Evolutionary conservation across 2,888 invertebrate genomes (phyloP), one percentile per base, ranked within the genome.

Genomic region (Oscheius myriophilus): DNA sequence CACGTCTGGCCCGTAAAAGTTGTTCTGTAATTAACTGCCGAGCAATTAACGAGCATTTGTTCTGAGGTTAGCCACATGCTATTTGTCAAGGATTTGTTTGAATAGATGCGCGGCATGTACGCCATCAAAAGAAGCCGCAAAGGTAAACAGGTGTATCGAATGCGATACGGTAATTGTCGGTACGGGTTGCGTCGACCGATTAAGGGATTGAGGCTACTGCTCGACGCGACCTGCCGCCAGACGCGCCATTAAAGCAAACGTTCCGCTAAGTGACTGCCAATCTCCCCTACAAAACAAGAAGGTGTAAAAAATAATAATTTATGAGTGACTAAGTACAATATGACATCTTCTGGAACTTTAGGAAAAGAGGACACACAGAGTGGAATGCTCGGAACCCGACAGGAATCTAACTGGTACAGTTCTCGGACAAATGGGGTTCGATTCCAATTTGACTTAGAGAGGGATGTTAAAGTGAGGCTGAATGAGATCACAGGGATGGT

Each of bases 141-240:
- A 55, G 55, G 65, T 65, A 65, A 65, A 65, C 65, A 65, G 65
- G 65, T 65, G 65, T 65, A 65, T 23, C 42, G 53, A 63, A 63
- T 53, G 21, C 63, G 63, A 63, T 63, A 63, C 63, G 52, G 63
- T 63, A 63, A 63, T 63, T 63, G 63, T 63, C 63, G 46, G 23
- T 16, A 61, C 6, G 61, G 33, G 61, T 61, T 61, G 61, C 61
- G 61, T 49, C 49, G n/a, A n/a, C 61, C 61, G 61, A 61, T 61
- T 61, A 61, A 39, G 12, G 61, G 61, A 61, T 61, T 39, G 43
- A 18, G 21, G 57, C 41, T 41, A n/a, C 21, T 43, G 11, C 43
- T 57, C 43, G 14, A 39, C 43, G 42, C 25, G 41, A 26, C 43
- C 43, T 57, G 42, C 41, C 43, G 14, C 57, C 39, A 54, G 57